These are phyloP conservation scores for Oreortyx pictus DNA, from an alignment of 2,797 vertebrate genomes.

Conservation along the genomic window DNA sequence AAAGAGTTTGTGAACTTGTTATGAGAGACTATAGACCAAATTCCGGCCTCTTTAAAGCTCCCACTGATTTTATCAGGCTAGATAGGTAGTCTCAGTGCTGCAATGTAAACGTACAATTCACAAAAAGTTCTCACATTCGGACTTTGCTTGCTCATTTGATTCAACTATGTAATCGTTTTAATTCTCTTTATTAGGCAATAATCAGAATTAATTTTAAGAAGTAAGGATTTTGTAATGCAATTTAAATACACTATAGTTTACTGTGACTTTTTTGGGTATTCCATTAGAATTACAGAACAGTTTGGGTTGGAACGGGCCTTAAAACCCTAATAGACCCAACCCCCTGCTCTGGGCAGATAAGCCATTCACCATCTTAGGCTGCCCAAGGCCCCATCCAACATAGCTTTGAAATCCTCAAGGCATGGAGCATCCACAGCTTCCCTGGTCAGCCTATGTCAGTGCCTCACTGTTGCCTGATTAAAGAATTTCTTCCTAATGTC, in stretches of 20 bases:
- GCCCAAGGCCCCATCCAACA: neutral
- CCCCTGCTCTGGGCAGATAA: neutral
- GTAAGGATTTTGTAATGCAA: neutral
- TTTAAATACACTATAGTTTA: slow-evolving; percentile 2
- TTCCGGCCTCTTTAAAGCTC: neutral
- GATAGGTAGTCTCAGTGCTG: neutral
- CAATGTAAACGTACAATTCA: neutral
- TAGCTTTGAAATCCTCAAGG: neutral
- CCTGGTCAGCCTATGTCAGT: neutral
- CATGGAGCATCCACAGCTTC: neutral
- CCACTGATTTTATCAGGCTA: neutral
- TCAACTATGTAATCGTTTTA: neutral
- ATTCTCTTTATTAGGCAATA: neutral
- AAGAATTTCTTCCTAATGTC: neutral
- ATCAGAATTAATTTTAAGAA: neutral
- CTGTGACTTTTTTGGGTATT: neutral
- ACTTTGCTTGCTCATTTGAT: neutral
- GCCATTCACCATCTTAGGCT: neutral
- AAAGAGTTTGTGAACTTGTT: neutral
- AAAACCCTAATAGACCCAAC: neutral
- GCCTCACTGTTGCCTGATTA: neutral
- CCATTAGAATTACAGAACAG: neutral
- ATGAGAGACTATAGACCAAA: neutral
- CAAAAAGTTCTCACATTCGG: neutral
- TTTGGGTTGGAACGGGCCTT: neutral